Percentiles rank a stretch among this genome's conserved stretches.
Evolutionary conservation across 92 coral and sea anemone genomes (phyloP).

Genomic region (Parazoanthus atlanticus): DNA sequence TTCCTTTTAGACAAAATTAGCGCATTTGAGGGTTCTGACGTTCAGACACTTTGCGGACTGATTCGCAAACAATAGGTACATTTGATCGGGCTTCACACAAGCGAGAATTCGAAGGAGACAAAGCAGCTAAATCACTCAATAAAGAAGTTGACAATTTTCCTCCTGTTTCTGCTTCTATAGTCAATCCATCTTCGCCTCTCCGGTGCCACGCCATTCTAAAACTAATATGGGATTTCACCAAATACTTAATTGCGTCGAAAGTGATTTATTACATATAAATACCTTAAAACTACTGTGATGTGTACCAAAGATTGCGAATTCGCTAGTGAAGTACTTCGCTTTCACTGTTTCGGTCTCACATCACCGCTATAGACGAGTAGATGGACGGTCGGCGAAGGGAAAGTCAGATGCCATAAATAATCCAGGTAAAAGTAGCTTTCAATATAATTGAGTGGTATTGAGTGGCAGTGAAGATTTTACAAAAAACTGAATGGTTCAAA

Average conservation of each 20-base stretch:
- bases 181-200: not conserved
- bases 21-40: not conserved
- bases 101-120: not conserved
- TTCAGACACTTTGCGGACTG: not conserved
- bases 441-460: too few relatives aligned
- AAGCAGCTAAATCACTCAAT: not conserved
- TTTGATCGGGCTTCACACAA: not conserved
- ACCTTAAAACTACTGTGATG: not conserved
- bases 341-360: not conserved
- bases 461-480: not conserved
- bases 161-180: not conserved
- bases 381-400: not conserved
- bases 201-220: not conserved
- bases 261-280: not conserved
- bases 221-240: constrained; percentile 3
- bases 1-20: not conserved
- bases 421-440: not conserved
- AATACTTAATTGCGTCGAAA: constrained; percentile 13
- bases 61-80: not conserved
- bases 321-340: not conserved
- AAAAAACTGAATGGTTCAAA: not conserved
- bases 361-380: not conserved
- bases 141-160: not conserved
- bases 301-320: not conserved
- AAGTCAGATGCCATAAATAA: not conserved